Conservation (phyloP, 2,888 invertebrate species). For the Caenorhabditis angaria region DNA sequence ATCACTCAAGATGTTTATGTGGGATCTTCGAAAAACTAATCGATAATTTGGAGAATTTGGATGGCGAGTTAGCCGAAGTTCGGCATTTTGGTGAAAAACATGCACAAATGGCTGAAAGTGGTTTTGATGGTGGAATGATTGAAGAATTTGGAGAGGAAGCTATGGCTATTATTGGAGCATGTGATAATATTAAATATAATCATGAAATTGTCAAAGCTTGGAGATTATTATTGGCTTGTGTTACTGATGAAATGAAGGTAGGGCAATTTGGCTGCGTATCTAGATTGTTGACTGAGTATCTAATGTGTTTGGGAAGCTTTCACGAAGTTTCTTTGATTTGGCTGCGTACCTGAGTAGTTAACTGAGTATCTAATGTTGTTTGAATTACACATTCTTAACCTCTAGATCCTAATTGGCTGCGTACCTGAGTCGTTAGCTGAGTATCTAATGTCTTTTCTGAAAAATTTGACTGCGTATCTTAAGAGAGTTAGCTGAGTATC, state of each 20-base stretch:
- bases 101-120: slow-evolving; percentile 59
- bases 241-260: slow-evolving; percentile 60
- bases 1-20: slow-evolving; percentile 58
- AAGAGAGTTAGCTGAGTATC: too few species aligned
- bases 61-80: slow-evolving; percentile 43
- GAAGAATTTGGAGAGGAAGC: slow-evolving; percentile 59
- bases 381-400: too few species aligned
- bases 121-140: slow-evolving; percentile 58
- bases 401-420: too few species aligned
- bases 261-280: slow-evolving; percentile 12
- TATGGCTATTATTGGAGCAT: slow-evolving; percentile 54
- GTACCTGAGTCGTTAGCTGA: too few species aligned
- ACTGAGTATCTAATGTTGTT: too few species aligned
- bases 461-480: too few species aligned
- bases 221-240: slow-evolving; percentile 53
- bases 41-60: slow-evolving; percentile 48
- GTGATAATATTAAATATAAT: slow-evolving; percentile 56
- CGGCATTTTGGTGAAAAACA: slow-evolving; percentile 58
- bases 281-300: too few species aligned
- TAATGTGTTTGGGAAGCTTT: slow-evolving; percentile 13
- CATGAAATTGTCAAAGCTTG: slow-evolving; percentile 57
- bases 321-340: background rate
- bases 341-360: too few species aligned
- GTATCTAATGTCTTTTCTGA: too few species aligned
- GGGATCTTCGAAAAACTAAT: slow-evolving; percentile 50